These are phyloP conservation scores for Tinea trinotella DNA, from an alignment of 2,888 invertebrate species.

Conservation along the genomic window DNA sequence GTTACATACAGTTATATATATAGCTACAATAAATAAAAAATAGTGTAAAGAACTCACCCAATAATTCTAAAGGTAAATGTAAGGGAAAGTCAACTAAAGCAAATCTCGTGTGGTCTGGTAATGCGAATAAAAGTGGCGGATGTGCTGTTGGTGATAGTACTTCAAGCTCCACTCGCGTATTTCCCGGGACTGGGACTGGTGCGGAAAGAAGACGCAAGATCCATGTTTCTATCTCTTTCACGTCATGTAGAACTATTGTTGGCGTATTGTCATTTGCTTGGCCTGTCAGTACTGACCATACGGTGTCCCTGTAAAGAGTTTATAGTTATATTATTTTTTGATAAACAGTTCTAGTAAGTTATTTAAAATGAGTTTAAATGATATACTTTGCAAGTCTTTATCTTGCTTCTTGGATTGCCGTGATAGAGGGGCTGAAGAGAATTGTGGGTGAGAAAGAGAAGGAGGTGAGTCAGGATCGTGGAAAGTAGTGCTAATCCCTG, in stretches of 20 bases:
- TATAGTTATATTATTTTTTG: conserved; percentile 6
- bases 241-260: conserved; percentile 93
- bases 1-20: no score
- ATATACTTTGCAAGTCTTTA: no score
- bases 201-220: conserved; percentile 95
- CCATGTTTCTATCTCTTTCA: conserved; percentile 99
- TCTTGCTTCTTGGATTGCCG: no score
- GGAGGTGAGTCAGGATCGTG: no score
- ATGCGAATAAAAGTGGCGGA: conserved; percentile 89
- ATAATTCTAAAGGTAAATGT: conserved; percentile 95
- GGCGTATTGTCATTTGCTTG: conserved; percentile 85
- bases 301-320: conserved; percentile 82
- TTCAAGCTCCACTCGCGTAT: conserved; percentile 87
- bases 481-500: no score
- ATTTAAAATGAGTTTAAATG: no score
- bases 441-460: no score
- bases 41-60: conserved; percentile 73
- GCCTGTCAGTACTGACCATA: conserved; percentile 96
- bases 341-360: not conserved
- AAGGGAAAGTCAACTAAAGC: conserved; percentile 97
- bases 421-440: no score
- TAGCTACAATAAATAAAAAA: no score
- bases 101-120: conserved; percentile 98
- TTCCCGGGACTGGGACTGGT: conserved; percentile 98
- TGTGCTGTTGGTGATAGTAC: conserved; percentile 90